Evolutionary conservation across 37 sponge, comb jelly and placozoan genomes (phyloP).

Genomic region (Crambe crambe): DNA sequence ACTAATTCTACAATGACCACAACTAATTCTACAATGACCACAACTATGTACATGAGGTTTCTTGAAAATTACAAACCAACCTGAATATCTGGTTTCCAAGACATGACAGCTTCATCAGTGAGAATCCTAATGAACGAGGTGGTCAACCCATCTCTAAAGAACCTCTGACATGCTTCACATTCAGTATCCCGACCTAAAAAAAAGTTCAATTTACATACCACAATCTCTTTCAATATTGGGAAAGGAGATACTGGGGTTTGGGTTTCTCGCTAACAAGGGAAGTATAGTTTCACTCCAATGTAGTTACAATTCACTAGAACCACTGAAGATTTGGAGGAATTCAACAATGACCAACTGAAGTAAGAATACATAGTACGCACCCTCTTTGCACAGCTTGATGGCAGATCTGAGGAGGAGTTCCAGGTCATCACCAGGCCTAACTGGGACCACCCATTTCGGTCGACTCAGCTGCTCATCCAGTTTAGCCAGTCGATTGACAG

Average conservation of each 20-base stretch:
- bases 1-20: too few relatives aligned
- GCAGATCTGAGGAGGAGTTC: conserved; percentile 71
- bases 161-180: conserved; percentile 86
- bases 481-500: conserved; percentile 42
- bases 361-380: conserved; percentile 45
- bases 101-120: conserved; percentile 92
- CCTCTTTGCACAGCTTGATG: conserved; percentile 76
- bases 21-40: background rate
- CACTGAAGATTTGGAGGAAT: too few relatives aligned
- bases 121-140: conserved; percentile 83
- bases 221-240: background rate
- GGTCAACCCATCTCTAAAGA: conserved; percentile 86
- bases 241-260: too few relatives aligned
- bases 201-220: too few relatives aligned
- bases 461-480: conserved; percentile 83
- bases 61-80: conserved; percentile 22
- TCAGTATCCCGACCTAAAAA: conserved; percentile 65
- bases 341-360: too few relatives aligned
- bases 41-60: background rate
- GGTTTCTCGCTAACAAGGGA: too few relatives aligned
- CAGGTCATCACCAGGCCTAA: conserved; percentile 79
- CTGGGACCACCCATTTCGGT: conserved; percentile 92
- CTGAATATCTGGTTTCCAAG: conserved; percentile 98
- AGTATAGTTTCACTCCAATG: too few relatives aligned
- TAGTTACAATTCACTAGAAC: too few relatives aligned